These are phyloP conservation scores for Anolis sagrei DNA, from an alignment of 2,113 vertebrate species.

Conservation along the genomic window DNA sequence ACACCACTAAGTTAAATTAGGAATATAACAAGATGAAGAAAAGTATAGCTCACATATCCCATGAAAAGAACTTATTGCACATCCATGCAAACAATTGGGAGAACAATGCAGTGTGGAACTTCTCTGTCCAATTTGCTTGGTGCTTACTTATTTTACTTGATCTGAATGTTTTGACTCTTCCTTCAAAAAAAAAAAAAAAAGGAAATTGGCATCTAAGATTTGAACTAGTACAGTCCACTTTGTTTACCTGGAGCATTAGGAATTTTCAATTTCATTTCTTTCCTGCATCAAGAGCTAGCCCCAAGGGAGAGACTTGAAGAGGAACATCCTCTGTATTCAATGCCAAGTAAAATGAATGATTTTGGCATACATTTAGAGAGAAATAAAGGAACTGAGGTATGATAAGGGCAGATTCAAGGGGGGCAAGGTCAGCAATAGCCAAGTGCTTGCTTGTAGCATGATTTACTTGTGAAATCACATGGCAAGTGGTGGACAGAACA, in stretches of 20 bases:
- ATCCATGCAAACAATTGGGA: neutral
- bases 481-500: neutral
- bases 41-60: too few species aligned
- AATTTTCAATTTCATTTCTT: neutral
- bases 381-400: neutral
- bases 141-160: neutral
- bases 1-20: too few species aligned
- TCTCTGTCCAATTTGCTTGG: neutral
- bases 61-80: too few species aligned
- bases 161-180: neutral
- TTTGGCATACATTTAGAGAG: neutral
- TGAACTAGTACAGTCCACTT: neutral
- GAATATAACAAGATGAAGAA: too few species aligned
- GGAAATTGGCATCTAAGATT: neutral
- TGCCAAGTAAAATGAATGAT: neutral
- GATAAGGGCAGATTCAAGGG: neutral
- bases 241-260: neutral
- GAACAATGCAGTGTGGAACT: neutral
- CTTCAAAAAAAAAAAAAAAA: neutral
- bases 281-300: neutral
- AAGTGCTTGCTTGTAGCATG: neutral
- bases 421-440: too few species aligned
- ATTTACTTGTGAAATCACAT: neutral
- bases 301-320: neutral
- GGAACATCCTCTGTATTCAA: neutral